Conservation (phyloP, 2,113 vertebrate genomes). For the Sander lucioperca region DNA sequence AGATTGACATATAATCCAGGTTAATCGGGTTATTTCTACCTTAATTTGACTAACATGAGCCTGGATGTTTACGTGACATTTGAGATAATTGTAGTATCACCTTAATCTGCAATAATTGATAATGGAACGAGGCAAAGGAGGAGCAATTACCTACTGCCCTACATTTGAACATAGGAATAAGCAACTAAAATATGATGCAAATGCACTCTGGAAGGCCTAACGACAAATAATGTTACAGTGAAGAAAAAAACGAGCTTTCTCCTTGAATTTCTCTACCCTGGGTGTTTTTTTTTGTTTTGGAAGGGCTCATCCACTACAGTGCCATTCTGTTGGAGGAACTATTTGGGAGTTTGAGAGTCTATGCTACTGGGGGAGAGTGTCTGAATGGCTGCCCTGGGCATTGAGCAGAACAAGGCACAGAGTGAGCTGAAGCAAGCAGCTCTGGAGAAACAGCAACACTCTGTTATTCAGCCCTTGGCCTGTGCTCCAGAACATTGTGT, state of each 20-base stretch:
- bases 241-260: constrained; percentile 23
- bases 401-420: constrained; percentile 72
- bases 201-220: constrained; percentile 16
- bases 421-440: constrained; percentile 75
- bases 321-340: constrained; percentile 61
- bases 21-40: constrained; percentile 57
- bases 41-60: constrained; percentile 59
- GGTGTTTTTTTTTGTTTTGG: constrained; percentile 40
- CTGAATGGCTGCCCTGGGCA: constrained; percentile 80
- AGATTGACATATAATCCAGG: constrained; percentile 48
- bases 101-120: constrained; percentile 50
- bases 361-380: constrained; percentile 64
- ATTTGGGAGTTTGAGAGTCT: constrained; percentile 68
- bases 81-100: constrained; percentile 55
- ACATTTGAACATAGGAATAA: constrained; percentile 28
- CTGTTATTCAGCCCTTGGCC: constrained; percentile 79
- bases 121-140: constrained; percentile 45
- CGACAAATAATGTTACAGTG: constrained; percentile 31
- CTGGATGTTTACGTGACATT: constrained; percentile 45
- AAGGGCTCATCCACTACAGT: constrained; percentile 59
- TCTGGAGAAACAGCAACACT: constrained; percentile 76
- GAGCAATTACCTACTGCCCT: constrained; percentile 52
- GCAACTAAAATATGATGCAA: not conserved
- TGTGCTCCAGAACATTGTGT: constrained; percentile 81
- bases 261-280: constrained; percentile 33